These are phyloP conservation scores for Coleophora deauratella DNA, from an alignment of 2,888 invertebrate species.

Conservation along the genomic window DNA sequence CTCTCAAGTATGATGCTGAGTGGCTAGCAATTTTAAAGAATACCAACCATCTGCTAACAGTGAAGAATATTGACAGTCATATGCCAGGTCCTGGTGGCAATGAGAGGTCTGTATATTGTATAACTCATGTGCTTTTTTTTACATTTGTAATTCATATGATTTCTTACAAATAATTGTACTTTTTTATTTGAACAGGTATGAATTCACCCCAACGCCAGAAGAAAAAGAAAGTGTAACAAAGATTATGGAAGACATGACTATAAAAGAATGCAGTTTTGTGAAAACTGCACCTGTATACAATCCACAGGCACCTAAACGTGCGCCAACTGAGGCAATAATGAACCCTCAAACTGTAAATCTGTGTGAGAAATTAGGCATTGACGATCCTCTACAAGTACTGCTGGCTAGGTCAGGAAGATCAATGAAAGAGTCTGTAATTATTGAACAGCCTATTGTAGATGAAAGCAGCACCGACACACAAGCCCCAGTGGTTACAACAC, in stretches of 20 bases:
- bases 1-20: constrained; percentile 83
- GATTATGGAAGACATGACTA: constrained; percentile 78
- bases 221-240: constrained; percentile 79
- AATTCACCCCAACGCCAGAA: constrained; percentile 82
- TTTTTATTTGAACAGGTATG: constrained; percentile 71
- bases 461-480: constrained; percentile 6
- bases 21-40: constrained; percentile 92
- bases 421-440: constrained; percentile 41
- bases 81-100: constrained; percentile 86
- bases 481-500: constrained; percentile 25
- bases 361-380: constrained; percentile 81
- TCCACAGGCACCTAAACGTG: constrained; percentile 39
- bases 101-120: constrained; percentile 77
- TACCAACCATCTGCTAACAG: constrained; percentile 91
- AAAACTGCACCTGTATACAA: constrained; percentile 80
- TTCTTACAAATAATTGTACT: not conserved
- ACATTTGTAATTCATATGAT: too few relatives aligned
- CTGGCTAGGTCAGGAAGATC: constrained; percentile 65
- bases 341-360: constrained; percentile 82
- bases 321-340: constrained; percentile 66
- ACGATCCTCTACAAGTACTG: constrained; percentile 84
- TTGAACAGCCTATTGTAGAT: too few relatives aligned
- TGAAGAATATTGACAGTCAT: constrained; percentile 79
- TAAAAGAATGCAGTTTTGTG: constrained; percentile 84
- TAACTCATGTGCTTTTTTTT: too few relatives aligned